Evolutionary conservation across 2,113 vertebrate genomes (phyloP), one percentile per base, ranked within the genome.

Genomic region (Myanophis thanlyinensis): DNA sequence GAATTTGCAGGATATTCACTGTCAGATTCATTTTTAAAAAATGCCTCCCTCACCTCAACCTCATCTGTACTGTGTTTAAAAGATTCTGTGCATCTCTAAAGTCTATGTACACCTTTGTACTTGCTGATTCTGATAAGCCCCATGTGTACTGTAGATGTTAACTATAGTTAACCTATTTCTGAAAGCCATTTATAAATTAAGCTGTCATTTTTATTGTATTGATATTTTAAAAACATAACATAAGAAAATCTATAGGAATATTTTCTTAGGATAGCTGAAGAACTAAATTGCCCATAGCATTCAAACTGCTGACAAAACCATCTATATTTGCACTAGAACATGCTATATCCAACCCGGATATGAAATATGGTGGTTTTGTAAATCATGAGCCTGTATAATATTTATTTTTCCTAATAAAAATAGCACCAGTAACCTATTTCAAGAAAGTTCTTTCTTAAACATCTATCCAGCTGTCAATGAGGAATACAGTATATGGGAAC

Each of bases 271-370:
- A 22, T n/a, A 59, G 84, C 44, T 47, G 15, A 62, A 11, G 40
- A 12, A 56, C 48, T 59, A 86, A 86, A 62, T 86, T 4, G 87
- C 30, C 15, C 84, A 87, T 3, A 0, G 20, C 85, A 93, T 96
- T 87, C 44, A 93, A 94, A 48, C 25, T 13, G 59, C 73, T 46
- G 89, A 87, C 40, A 92, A 54, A 94, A 49, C 0, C 89, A 89
- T 67, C 25, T 92, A 0, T 59, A 6, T 11, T 90, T 62, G 48
- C 49, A 12, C 0, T 87, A 56, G 27, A 12, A 54, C 59, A 53
- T 80, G 18, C 46, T 91, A 91, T 18, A 59, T 35, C 30, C 44
- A n/a, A 51, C 27, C 87, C 18, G 47, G 52, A 67, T 12, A 1
- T 20, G 54, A 56, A 48, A 52, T 40, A 84, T 80, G 2, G 40